A percentile compares a stretch with the other conserved stretches of the same genome.
Evolutionary conservation across 2,797 vertebrate species (phyloP).

Genomic region (Poeciliopsis turneri): DNA sequence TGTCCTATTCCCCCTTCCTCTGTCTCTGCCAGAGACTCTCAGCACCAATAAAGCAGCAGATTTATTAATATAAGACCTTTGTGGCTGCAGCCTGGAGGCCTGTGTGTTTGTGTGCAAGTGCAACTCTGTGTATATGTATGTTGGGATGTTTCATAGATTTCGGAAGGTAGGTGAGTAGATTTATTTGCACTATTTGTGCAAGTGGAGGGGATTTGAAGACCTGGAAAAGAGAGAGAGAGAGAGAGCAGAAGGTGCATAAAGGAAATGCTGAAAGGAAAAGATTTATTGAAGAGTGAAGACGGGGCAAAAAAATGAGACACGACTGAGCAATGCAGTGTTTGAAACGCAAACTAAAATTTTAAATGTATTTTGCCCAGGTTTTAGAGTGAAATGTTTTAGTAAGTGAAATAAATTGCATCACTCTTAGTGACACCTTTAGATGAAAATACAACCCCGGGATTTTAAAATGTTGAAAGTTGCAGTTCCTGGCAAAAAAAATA

Average conservation of each 20-base stretch:
- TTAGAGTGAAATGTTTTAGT: neutral
- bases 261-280: slow-evolving; percentile 50
- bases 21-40: slow-evolving; percentile 77
- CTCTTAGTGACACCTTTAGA: neutral
- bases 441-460: neutral
- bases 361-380: slow-evolving; percentile 2
- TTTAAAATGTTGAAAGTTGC: neutral
- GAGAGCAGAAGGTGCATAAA: slow-evolving; percentile 40
- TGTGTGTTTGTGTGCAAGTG: slow-evolving; percentile 54
- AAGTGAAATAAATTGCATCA: neutral
- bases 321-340: slow-evolving; percentile 29
- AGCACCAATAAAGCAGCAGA: slow-evolving; percentile 86
- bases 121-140: slow-evolving; percentile 60
- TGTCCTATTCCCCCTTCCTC: slow-evolving; percentile 34
- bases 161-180: slow-evolving; percentile 48
- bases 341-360: slow-evolving; percentile 42
- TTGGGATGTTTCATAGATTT: slow-evolving; percentile 69
- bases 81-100: slow-evolving; percentile 78
- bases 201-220: slow-evolving; percentile 75
- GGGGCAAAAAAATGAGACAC: slow-evolving; percentile 50
- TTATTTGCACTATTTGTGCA: slow-evolving; percentile 61
- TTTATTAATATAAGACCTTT: slow-evolving; percentile 86
- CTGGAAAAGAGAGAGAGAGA: slow-evolving; percentile 45
- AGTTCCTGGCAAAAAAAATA: neutral
- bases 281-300: slow-evolving; percentile 63